phyloP scores from a whole-genome alignment of 2,888 invertebrate species.

The Dione vanillae region DNA sequence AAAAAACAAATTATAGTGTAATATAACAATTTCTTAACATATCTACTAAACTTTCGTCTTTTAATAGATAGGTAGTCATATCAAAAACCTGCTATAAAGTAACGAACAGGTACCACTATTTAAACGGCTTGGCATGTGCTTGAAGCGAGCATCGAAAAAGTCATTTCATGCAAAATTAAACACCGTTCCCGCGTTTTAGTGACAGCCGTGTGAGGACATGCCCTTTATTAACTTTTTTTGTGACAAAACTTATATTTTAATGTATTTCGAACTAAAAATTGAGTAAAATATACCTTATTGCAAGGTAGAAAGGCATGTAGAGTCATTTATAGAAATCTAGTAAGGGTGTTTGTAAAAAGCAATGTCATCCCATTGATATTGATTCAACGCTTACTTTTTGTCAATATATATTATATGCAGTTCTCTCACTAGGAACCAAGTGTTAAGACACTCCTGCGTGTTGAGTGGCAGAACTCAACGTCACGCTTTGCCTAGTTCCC shows the following conservation, averaged over 20 bases:
- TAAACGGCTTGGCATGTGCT: slow-evolving; percentile 7
- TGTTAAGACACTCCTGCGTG: no score
- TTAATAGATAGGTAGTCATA: no score
- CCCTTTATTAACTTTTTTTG: slow-evolving; percentile 41
- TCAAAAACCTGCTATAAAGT: neutral
- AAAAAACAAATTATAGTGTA: no score
- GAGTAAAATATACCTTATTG: slow-evolving; percentile 16
- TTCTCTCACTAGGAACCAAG: no score
- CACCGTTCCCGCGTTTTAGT: slow-evolving; percentile 49
- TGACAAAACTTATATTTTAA: slow-evolving; percentile 14
- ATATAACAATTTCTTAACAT: no score
- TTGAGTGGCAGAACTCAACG: no score
- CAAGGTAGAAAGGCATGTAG: neutral
- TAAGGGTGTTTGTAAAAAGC: slow-evolving; percentile 36
- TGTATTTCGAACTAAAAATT: neutral
- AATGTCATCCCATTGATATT: slow-evolving; percentile 44
- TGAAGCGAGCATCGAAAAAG: slow-evolving; percentile 55
- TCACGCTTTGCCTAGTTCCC: no score
- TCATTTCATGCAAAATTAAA: slow-evolving; percentile 80
- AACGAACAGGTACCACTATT: slow-evolving; percentile 5
- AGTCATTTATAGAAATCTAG: neutral
- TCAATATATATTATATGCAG: slow-evolving; percentile 37
- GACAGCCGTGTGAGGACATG: slow-evolving; percentile 37
- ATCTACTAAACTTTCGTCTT: no score
- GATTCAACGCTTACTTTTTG: slow-evolving; percentile 41